Base-by-base conservation (phyloP, 2,888 invertebrate genomes). In the Stratiomys singularior region DNA sequence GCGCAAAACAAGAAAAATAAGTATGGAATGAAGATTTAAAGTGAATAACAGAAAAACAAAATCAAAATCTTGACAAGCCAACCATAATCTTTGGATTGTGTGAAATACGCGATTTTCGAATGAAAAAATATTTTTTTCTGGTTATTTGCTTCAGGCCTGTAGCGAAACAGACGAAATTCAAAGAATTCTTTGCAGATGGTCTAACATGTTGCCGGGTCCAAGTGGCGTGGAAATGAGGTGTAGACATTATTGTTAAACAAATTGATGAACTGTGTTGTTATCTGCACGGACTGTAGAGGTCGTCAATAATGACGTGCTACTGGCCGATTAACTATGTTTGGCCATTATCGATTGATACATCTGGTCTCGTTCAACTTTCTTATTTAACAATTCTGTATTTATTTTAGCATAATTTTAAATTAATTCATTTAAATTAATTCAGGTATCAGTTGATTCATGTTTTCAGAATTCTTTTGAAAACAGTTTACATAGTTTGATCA, bases 51-150 rank as follows among this genome's bases (percentile, higher is more conserved):
- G 60, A 60, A 60, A 60, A 60, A 0, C 7, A 60, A 60, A 60
- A 60, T 60, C 7, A 13, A 1, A 5, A 60, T 60, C 15, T 11
- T 18, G 23, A 25, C n/a, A n/a, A n/a, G n/a, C 4, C 2, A 60
- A n/a, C 60, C 25, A 60, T 60, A 60, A 21, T 60, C 60, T 7
- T n/a, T 25, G 25, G 21, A 60, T 60, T 60, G 60, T 60, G 60
- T 60, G 25, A 60, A 60, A 60, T 1, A 60, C 60, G 60, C 25
- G 11, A 52, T 52, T 52, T 18, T 52, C 15, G n/a, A 52, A 5
- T 52, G 15, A 15, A 52, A 52, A 9, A 9, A 13, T 44, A 44
- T 44, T 13, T 44, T 44, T 44, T 52, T 18, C 37, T 37, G 37
- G n/a, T 37, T 37, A 3, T 37, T 37, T 9, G 9, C 9, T 37